These are phyloP conservation scores for Anoura caudifer DNA, from an alignment of 2,113 vertebrate species.

Conservation along the genomic window DNA sequence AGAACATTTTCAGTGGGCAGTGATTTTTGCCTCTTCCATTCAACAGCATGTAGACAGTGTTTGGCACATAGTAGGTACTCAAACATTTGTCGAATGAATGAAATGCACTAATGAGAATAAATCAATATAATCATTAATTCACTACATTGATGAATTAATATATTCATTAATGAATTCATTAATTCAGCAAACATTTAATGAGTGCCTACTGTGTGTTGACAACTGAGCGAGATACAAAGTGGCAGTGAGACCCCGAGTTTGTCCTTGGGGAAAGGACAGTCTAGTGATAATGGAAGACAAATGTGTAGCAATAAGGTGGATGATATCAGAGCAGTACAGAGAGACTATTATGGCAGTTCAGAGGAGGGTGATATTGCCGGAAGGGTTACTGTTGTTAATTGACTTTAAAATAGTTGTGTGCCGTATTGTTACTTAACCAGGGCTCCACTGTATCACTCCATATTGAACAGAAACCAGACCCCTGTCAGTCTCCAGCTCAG, in stretches of 20 bases:
- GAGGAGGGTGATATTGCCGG: background rate
- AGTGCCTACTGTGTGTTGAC: background rate
- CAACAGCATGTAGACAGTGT: background rate
- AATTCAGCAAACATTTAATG: background rate
- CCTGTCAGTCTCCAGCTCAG: background rate
- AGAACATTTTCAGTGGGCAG: background rate
- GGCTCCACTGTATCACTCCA: background rate
- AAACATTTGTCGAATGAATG: background rate
- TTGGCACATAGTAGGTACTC: background rate
- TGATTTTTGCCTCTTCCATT: background rate
- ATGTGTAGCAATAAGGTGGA: background rate
- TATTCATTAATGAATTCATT: background rate
- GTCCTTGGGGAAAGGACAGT: background rate
- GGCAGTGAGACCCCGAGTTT: background rate
- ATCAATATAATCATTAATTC: background rate
- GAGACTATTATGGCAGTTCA: background rate
- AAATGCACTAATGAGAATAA: background rate
- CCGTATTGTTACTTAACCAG: background rate
- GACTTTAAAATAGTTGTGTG: background rate
- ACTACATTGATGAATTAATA: background rate
- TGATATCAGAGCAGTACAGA: background rate
- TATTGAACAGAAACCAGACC: background rate
- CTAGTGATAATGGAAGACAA: background rate
- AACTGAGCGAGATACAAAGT: background rate
- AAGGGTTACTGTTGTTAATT: background rate